A percentile compares a stretch with the other conserved stretches of the same genome.
Evolutionary conservation across 2,113 vertebrate genomes (phyloP).

Genomic region (Thalassarche chlororhynchos): DNA sequence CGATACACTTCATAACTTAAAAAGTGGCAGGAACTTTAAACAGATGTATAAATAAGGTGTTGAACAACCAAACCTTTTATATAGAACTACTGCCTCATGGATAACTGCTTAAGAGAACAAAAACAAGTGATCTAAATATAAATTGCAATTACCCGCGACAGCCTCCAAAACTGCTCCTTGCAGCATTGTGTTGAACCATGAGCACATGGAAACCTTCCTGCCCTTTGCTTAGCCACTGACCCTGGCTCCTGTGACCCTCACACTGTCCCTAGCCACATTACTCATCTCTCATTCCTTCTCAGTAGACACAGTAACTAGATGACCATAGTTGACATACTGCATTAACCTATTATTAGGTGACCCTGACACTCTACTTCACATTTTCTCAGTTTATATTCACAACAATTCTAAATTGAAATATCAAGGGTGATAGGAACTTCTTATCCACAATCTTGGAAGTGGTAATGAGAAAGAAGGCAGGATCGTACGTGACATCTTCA

Average conservation of each 20-base stretch:
- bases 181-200: background rate
- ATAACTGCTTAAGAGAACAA: background rate
- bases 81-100: background rate
- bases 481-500: background rate
- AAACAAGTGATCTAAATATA: background rate
- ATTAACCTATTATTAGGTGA: constrained; percentile 16
- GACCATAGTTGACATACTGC: background rate
- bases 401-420: background rate
- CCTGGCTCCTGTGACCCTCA: background rate
- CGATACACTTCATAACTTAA: background rate
- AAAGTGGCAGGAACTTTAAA: background rate
- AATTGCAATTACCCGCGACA: background rate
- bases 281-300: background rate
- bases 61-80: background rate
- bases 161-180: background rate
- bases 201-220: background rate
- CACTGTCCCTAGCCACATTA: background rate
- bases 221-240: background rate
- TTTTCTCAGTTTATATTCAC: background rate
- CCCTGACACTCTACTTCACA: background rate
- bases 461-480: background rate
- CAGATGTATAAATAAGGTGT: background rate
- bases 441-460: background rate
- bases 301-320: background rate
- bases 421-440: background rate